Percentiles rank a stretch among this genome's conserved stretches.
These are phyloP conservation scores for Myrmecophaga tridactyla DNA, from an alignment of 2,113 vertebrate species.

Conservation along the genomic window DNA sequence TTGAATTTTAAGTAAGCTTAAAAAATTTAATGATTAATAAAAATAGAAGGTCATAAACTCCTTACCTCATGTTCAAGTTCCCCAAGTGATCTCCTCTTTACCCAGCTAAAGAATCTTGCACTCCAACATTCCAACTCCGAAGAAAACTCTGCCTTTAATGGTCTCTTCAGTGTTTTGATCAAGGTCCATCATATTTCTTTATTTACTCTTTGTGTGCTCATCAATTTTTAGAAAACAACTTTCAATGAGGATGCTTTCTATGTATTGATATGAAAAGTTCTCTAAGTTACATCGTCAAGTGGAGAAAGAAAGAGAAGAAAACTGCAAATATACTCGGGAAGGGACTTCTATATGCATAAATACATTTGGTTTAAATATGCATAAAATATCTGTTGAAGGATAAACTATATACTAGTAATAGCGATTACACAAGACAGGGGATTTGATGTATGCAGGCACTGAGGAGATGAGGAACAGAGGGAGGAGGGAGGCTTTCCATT, in stretches of 20 bases:
- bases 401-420: neutral
- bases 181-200: neutral
- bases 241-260: neutral
- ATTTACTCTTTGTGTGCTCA: neutral
- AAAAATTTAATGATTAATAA: constrained; percentile 12
- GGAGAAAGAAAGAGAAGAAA: neutral
- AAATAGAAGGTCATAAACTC: neutral
- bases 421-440: neutral
- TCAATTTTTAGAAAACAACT: neutral
- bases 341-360: neutral
- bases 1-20: neutral
- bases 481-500: neutral
- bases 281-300: neutral
- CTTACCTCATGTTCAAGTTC: neutral
- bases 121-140: neutral
- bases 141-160: neutral
- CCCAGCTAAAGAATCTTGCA: neutral
- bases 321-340: neutral
- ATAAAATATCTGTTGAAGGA: neutral
- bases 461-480: neutral
- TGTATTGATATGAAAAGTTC: neutral
- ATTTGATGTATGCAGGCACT: neutral
- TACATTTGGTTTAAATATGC: no score
- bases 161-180: neutral
- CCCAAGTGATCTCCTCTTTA: neutral